A percentile compares a stretch with the other conserved stretches of the same genome.
These are phyloP conservation scores for Tinamus major DNA, from an alignment of 2,797 vertebrate genomes.

Conservation along the genomic window DNA sequence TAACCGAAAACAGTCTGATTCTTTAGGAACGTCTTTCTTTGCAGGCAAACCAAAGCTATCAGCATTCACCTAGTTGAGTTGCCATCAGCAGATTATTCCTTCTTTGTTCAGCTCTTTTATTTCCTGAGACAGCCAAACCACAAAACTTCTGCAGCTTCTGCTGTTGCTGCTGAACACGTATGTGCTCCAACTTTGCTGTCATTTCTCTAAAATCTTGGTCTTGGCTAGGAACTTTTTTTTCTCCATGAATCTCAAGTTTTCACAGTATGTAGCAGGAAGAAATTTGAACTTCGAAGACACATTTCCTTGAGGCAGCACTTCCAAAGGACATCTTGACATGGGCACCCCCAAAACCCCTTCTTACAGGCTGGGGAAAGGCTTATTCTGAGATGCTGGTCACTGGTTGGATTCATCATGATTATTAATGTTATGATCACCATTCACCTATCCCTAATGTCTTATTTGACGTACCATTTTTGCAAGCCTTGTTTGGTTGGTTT, in stretches of 20 bases:
- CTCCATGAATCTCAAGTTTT: neutral
- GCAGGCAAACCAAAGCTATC: neutral
- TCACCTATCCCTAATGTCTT: neutral
- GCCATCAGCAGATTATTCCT: neutral
- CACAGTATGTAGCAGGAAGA: neutral
- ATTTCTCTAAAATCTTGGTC: neutral
- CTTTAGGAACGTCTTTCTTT: neutral
- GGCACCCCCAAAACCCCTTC: neutral
- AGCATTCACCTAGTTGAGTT: neutral
- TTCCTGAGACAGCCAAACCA: neutral
- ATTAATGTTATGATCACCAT: neutral
- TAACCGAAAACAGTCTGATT: neutral
- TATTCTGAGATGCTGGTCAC: neutral
- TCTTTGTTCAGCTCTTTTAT: neutral
- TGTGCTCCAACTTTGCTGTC: neutral
- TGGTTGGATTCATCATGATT: neutral
- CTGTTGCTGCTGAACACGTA: rapidly evolving
- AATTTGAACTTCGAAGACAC: rapidly evolving
- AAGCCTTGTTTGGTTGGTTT: neutral
- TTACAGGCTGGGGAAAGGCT: neutral
- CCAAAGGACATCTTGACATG: neutral
- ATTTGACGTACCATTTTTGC: neutral
- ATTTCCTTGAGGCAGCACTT: neutral
- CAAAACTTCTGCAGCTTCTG: neutral
- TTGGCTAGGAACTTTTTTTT: neutral